Conservation (phyloP, 2,888 invertebrate species). For the Escarpia spicata region DNA sequence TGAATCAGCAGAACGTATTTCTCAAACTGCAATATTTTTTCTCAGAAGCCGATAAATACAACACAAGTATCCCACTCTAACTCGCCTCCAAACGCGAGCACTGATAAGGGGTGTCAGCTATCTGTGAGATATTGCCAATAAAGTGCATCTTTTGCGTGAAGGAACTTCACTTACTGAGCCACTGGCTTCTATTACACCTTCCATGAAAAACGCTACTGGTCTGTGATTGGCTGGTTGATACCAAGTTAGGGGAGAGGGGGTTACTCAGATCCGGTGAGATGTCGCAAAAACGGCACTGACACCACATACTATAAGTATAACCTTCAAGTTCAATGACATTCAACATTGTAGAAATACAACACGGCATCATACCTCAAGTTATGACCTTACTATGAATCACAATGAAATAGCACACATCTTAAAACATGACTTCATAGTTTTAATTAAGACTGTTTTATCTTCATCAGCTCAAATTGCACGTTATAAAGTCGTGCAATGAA, state of each 20-base stretch:
- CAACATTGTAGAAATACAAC: neutral
- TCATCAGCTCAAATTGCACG: neutral
- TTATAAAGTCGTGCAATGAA: neutral
- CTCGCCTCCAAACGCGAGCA: neutral
- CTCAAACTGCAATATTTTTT: too few relatives aligned
- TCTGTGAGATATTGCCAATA: constrained; percentile 1
- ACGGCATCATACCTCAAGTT: neutral
- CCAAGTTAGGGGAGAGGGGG: neutral
- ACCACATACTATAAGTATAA: neutral
- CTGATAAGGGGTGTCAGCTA: neutral
- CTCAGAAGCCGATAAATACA: too few relatives aligned
- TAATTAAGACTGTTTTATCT: neutral
- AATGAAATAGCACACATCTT: neutral
- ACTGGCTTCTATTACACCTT: neutral
- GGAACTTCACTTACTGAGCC: neutral
- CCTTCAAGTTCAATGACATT: neutral
- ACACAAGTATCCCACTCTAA: too few relatives aligned
- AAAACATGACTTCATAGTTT: neutral
- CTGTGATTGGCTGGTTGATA: neutral
- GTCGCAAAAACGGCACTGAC: neutral
- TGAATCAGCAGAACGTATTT: too few relatives aligned
- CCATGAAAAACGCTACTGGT: neutral
- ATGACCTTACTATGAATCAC: neutral
- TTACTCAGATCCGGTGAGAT: neutral
- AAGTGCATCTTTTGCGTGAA: neutral